Percentiles rank a stretch among this genome's conserved stretches.
phyloP scores from a whole-genome alignment of 2,888 invertebrate genomes.

The Cerastis leucographa region DNA sequence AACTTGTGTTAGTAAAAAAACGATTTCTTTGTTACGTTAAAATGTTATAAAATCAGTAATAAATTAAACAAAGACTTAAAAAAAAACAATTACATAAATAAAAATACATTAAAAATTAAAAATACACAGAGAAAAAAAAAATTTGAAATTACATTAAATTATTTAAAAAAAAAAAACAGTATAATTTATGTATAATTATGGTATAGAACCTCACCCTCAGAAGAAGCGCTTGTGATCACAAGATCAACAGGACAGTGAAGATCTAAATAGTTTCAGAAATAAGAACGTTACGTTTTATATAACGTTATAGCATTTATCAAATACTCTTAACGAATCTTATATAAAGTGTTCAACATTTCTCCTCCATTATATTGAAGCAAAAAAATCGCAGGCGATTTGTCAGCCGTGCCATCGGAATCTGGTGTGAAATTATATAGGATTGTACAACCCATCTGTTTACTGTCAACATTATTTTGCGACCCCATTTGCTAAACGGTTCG shows the following conservation, averaged over 20 bases:
- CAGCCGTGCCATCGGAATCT: slow-evolving; percentile 47
- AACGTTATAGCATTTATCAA: slow-evolving; percentile 46
- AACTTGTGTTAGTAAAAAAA: no score
- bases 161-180: no score
- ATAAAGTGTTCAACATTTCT: slow-evolving; percentile 41
- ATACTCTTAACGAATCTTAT: slow-evolving; percentile 33
- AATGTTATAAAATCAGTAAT: no score
- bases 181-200: no score
- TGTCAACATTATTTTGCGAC: slow-evolving; percentile 64
- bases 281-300: slow-evolving; percentile 11
- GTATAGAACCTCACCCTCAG: background rate
- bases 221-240: background rate
- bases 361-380: slow-evolving; percentile 40
- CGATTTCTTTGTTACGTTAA: no score
- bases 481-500: slow-evolving; percentile 61
- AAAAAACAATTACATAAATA: no score
- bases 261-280: slow-evolving; percentile 17
- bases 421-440: slow-evolving; percentile 65
- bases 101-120: no score
- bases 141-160: no score
- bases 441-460: slow-evolving; percentile 56
- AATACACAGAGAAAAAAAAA: no score
- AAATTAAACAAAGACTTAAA: no score
- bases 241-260: background rate
- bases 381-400: slow-evolving; percentile 65